These are phyloP conservation scores for Listrodromus nycthemerus DNA, from an alignment of 2,888 invertebrate genomes.

Conservation along the genomic window DNA sequence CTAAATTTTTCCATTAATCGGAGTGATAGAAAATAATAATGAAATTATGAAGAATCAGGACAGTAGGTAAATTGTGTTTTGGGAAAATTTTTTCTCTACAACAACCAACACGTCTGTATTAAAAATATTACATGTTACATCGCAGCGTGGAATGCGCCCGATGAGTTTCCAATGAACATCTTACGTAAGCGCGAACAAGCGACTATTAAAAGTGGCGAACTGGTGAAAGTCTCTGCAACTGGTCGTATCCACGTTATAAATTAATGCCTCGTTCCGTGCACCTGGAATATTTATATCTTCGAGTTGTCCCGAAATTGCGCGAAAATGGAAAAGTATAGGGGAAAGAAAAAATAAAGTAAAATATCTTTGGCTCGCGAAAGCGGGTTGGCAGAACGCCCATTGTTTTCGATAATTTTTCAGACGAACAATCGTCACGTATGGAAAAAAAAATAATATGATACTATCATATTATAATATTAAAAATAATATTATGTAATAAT, in stretches of 20 bases:
- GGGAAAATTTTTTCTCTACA: not conserved
- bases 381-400: not conserved
- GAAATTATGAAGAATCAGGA: not conserved
- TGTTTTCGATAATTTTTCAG: not conserved
- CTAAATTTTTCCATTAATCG: not conserved
- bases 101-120: not conserved
- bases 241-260: conserved; percentile 18
- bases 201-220: conserved; percentile 1
- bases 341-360: not conserved
- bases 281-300: not conserved
- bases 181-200: conserved; percentile 53
- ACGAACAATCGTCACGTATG: not conserved
- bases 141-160: conserved; percentile 29
- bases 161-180: conserved; percentile 39
- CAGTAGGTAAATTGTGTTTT: no score
- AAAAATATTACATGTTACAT: not conserved
- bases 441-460: no score
- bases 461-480: no score
- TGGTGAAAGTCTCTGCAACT: conserved; percentile 32
- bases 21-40: not conserved
- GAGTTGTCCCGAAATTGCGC: not conserved
- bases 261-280: not conserved
- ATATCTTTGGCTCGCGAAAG: not conserved
- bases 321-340: not conserved
- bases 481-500: no score